Evolutionary conservation across 1,140 invertebrate genomes (phyloP).

Genomic region (Drosophila dunni): DNA sequence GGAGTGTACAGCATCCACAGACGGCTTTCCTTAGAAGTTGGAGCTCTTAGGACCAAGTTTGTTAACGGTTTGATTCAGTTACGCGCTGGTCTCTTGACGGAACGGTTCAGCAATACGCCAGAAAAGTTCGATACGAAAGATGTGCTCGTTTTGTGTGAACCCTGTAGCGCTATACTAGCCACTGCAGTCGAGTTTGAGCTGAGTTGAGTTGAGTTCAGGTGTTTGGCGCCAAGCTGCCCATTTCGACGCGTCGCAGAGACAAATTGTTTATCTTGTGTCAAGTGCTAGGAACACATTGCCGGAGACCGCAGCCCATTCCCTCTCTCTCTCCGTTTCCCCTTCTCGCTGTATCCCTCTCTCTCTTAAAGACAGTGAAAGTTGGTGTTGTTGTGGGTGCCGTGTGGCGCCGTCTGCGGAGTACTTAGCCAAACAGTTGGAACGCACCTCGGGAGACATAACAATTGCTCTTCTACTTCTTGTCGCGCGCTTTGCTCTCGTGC

Average conservation of each 20-base stretch:
- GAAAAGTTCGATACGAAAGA: slow-evolving; percentile 10
- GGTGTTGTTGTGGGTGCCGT: slow-evolving; percentile 57
- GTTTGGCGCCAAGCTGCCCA: slow-evolving; percentile 79
- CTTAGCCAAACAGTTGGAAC: slow-evolving; percentile 62
- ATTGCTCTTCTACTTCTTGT: slow-evolving; percentile 20
- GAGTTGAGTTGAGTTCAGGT: slow-evolving; percentile 48
- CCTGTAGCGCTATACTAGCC: slow-evolving; percentile 26
- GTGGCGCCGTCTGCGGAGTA: slow-evolving; percentile 66
- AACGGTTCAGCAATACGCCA: slow-evolving; percentile 42
- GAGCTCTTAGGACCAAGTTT: background rate
- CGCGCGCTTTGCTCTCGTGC: slow-evolving; percentile 41
- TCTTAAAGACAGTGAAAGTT: slow-evolving; percentile 55
- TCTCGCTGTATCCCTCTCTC: background rate
- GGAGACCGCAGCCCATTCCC: slow-evolving; percentile 7
- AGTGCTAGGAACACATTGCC: slow-evolving; percentile 58
- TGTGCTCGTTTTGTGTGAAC: slow-evolving; percentile 24
- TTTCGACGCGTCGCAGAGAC: slow-evolving; percentile 69
- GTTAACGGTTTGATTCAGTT: slow-evolving; percentile 28
- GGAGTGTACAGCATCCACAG: slow-evolving; percentile 6
- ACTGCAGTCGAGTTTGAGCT: background rate
- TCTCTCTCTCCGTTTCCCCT: background rate
- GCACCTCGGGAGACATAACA: slow-evolving; percentile 11
- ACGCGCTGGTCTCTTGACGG: slow-evolving; percentile 50
- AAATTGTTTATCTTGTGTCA: slow-evolving; percentile 82
- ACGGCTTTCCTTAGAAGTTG: background rate